phyloP scores from a whole-genome alignment of 30 jellyfish, hydroid and myxozoan genomes.

The Aurelia aurita region DNA sequence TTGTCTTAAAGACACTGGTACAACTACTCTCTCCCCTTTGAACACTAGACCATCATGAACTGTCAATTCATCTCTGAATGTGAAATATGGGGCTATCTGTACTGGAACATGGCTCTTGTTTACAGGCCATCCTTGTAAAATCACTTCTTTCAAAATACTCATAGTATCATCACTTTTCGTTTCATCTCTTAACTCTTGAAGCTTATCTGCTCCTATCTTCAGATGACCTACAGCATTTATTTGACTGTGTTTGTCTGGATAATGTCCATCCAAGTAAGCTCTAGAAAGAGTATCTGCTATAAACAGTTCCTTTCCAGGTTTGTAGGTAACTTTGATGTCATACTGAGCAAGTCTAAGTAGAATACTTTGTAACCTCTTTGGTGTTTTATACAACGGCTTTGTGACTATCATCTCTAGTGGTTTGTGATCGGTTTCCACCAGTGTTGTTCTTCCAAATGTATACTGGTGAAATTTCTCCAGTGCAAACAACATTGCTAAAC shows the following conservation, averaged over 20 bases:
- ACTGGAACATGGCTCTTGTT: slow-evolving; percentile 12
- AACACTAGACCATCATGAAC: slow-evolving; percentile 29
- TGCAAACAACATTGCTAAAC: slow-evolving; percentile 23
- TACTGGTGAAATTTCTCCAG: slow-evolving; percentile 28
- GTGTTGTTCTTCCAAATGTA: slow-evolving; percentile 1
- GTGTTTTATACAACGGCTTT: slow-evolving; percentile 7
- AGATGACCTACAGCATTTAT: slow-evolving; percentile 26
- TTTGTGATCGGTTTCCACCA: slow-evolving; percentile 43
- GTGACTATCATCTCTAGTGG: slow-evolving; percentile 35
- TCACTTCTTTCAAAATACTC: slow-evolving; percentile 39
- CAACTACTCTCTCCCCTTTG: slow-evolving; percentile 30
- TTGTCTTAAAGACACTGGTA: slow-evolving; percentile 23
- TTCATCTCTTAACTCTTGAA: slow-evolving; percentile 25
- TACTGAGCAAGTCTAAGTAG: slow-evolving; percentile 43
- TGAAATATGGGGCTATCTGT: slow-evolving; percentile 7
- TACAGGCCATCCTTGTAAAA: slow-evolving; percentile 24
- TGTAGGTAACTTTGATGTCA: slow-evolving; percentile 38
- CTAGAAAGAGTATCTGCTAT: slow-evolving; percentile 45
- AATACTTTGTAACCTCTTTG: slow-evolving; percentile 48
- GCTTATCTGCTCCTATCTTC: slow-evolving; percentile 16
- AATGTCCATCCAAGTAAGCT: slow-evolving; percentile 25
- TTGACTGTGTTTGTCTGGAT: slow-evolving; percentile 44
- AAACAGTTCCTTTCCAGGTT: slow-evolving; percentile 50
- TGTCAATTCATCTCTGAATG: too few relatives aligned
- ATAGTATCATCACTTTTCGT: slow-evolving; percentile 17